Evolutionary conservation across 64 coral and sea anemone genomes (phyloP), one percentile per base, ranked within the genome.

Genomic region (Orbicella faveolata): DNA sequence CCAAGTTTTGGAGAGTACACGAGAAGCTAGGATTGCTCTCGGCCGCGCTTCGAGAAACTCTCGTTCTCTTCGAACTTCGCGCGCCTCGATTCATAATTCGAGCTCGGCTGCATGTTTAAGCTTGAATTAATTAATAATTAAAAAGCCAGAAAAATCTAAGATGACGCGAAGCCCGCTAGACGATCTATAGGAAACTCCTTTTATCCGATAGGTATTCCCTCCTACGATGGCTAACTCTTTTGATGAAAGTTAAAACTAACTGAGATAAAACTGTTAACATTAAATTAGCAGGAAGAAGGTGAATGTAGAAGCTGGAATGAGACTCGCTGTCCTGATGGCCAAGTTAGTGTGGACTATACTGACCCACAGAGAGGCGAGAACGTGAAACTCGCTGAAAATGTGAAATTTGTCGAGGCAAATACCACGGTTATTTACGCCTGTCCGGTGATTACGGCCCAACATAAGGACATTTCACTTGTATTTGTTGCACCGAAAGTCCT

Each of bases 251-350:
- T 59, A 0, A 59, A 12, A 51, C 5, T 81, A 59, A 59, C 33
- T 81, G 36, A 35, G 9, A 6, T 6, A 9, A 53, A 19, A 34
- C 30, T 30, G 30, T 33, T 63, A 25, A 23, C 17, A 83, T 17
- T n/a, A 2, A 20, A 8, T 9, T 21, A n/a, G 61, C 13, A 87
- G 84, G 84, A 73, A 53, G 37, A 23, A 4, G 63, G 63, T 36
- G 16, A 54, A 12, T 88, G 87, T 33, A 48, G 73, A 15, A 18
- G 73, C 5, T 88, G 87, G 87, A 88, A 88, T 61, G 70, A 76
- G 54, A 88, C 87, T 11, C 87, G 19, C 17, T 88, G 87, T 63
- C 87, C 87, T 59, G 87, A 54, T 61, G 87, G 87, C 0, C 54
- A 55, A 63, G 87, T 88, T 35, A 72, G 14, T 19, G 73, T 88